phyloP scores from a whole-genome alignment of 1,140 invertebrate species.

The Lithobius niger region DNA sequence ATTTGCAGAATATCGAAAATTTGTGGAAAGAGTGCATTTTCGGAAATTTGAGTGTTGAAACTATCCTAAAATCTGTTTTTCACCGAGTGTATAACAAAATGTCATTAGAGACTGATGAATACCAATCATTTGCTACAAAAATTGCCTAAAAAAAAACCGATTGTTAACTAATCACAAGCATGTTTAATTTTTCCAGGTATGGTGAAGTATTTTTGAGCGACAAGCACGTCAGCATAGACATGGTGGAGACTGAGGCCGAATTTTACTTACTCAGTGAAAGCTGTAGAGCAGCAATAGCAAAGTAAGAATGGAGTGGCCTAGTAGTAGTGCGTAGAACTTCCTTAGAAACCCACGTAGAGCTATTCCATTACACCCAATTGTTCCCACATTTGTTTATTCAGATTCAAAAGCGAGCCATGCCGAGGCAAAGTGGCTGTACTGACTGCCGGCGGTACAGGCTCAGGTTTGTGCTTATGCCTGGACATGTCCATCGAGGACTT shows the following conservation, averaged over 20 bases:
- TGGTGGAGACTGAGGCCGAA: neutral
- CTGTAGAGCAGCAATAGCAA: neutral
- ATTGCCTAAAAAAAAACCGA: no score
- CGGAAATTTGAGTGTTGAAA: no score
- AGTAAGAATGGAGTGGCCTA: neutral
- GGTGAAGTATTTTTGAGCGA: neutral
- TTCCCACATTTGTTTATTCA: neutral
- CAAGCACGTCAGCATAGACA: neutral
- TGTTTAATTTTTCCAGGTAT: neutral
- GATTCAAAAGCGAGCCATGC: neutral
- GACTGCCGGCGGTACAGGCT: neutral
- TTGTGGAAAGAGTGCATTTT: no score
- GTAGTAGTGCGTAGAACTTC: no score
- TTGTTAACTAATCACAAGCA: no score
- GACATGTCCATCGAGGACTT: neutral
- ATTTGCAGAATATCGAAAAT: no score
- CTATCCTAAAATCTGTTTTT: no score
- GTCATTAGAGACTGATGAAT: no score
- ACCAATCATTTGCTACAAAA: no score
- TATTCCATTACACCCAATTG: neutral
- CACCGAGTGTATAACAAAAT: no score
- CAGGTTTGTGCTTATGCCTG: neutral
- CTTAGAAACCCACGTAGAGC: no score
- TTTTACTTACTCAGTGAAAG: constrained; percentile 1
- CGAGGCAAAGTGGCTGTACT: neutral